phyloP scores from a whole-genome alignment of 2,797 vertebrate genomes.

The Capromys pilorides region DNA sequence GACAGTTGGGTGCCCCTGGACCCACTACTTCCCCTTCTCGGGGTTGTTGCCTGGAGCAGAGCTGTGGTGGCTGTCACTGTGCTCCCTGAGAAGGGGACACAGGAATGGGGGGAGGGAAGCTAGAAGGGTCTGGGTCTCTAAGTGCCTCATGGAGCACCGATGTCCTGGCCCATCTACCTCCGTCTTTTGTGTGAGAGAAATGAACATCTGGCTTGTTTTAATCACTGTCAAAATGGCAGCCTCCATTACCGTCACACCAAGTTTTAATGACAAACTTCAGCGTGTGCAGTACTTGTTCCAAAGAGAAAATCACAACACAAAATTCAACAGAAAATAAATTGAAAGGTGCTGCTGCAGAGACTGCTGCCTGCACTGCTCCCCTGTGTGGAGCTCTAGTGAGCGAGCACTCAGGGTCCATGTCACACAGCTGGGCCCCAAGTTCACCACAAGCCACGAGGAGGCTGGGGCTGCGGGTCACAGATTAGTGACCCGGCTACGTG shows the following conservation, averaged over 20 bases:
- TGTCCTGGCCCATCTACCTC: fast-evolving
- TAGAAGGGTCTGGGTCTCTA: neutral
- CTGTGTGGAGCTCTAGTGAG: neutral
- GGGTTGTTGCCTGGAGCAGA: neutral
- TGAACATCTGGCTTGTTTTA: neutral
- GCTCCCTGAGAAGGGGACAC: neutral
- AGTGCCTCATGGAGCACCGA: neutral
- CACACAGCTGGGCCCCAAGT: neutral
- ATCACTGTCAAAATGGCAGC: neutral
- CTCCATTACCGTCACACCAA: neutral
- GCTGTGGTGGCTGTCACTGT: fast-evolving
- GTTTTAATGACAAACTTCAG: neutral
- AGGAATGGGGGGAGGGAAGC: neutral
- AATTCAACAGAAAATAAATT: neutral
- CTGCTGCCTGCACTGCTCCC: too few relatives aligned
- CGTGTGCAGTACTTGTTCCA: neutral
- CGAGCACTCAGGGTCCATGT: fast-evolving
- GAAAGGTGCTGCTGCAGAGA: neutral
- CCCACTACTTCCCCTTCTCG: neutral
- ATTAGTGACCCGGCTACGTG: neutral
- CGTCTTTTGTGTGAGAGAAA: neutral
- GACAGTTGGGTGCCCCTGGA: neutral
- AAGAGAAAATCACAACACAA: neutral
- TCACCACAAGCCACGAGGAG: neutral
- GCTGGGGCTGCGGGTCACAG: neutral